Evolutionary conservation across 2,888 invertebrate genomes (phyloP).

Genomic region (Pristionchus arcanus): DNA sequence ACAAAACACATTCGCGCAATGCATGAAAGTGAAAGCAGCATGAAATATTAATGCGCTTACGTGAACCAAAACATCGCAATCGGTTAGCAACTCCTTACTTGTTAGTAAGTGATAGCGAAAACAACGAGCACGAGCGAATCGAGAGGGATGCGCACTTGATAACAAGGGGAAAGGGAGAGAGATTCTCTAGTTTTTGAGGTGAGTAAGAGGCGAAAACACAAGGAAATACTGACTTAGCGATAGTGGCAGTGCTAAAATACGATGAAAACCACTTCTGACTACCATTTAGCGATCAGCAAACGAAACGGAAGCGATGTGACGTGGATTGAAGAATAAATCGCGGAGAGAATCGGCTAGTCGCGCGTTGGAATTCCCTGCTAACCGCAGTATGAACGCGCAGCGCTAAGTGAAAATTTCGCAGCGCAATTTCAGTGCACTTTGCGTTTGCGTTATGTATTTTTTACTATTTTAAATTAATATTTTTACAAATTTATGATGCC

Average conservation of each 20-base stretch:
- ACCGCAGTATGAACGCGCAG: background rate
- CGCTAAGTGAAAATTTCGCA: background rate
- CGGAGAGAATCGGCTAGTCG: background rate
- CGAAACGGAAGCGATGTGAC: slow-evolving; percentile 16
- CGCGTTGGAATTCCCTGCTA: slow-evolving; percentile 23
- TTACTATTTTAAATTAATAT: background rate
- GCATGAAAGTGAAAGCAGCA: background rate
- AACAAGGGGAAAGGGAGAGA: background rate
- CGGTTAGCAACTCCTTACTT: background rate
- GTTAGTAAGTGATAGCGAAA: slow-evolving; percentile 11
- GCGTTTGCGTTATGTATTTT: background rate
- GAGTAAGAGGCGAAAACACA: background rate
- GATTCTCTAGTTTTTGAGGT: background rate
- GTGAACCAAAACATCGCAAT: background rate
- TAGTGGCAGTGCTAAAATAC: background rate
- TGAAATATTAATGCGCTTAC: background rate
- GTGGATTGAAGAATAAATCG: slow-evolving; percentile 31
- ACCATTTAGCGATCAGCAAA: background rate
- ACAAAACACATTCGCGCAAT: background rate
- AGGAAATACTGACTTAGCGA: background rate
- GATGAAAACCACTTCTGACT: background rate
- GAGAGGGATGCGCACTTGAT: background rate
- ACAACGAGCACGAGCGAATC: background rate
- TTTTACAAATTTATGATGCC: background rate
- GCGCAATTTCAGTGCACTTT: background rate